phyloP scores from a whole-genome alignment of 2,113 vertebrate species.

The Sapajus apella region DNA sequence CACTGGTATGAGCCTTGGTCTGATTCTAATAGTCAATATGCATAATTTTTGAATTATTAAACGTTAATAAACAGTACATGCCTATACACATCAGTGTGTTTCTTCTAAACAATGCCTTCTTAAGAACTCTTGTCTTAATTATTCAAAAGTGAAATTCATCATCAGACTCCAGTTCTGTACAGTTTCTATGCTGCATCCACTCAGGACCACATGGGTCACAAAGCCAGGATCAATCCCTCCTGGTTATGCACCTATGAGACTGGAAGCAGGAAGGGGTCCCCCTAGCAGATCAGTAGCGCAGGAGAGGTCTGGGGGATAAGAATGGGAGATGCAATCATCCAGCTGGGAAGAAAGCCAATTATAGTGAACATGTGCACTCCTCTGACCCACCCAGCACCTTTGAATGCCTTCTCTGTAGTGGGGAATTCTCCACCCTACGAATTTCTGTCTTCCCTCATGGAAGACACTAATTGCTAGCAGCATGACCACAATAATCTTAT shows the following conservation, averaged over 20 bases:
- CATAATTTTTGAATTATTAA: background rate
- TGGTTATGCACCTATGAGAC: background rate
- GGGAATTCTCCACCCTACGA: background rate
- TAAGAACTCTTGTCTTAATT: background rate
- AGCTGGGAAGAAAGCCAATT: background rate
- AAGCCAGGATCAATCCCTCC: background rate
- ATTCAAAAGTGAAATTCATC: background rate
- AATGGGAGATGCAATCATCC: background rate
- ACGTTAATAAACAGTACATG: background rate
- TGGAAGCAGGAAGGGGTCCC: background rate
- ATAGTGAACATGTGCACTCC: background rate
- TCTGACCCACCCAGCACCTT: background rate
- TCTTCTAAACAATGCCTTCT: background rate
- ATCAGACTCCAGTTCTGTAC: background rate
- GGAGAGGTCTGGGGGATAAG: background rate
- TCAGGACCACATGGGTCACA: background rate
- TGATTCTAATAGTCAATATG: background rate
- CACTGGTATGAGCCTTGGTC: background rate
- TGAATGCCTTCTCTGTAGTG: background rate
- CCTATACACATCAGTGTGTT: background rate
- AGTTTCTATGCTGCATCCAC: background rate
- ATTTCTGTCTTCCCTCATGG: background rate
- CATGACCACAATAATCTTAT: background rate
- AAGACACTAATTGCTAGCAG: background rate
- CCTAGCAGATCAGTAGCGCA: background rate